Base-by-base conservation (phyloP, 2,797 vertebrate genomes). In the Paratrypauchen microcephalus region DNA sequence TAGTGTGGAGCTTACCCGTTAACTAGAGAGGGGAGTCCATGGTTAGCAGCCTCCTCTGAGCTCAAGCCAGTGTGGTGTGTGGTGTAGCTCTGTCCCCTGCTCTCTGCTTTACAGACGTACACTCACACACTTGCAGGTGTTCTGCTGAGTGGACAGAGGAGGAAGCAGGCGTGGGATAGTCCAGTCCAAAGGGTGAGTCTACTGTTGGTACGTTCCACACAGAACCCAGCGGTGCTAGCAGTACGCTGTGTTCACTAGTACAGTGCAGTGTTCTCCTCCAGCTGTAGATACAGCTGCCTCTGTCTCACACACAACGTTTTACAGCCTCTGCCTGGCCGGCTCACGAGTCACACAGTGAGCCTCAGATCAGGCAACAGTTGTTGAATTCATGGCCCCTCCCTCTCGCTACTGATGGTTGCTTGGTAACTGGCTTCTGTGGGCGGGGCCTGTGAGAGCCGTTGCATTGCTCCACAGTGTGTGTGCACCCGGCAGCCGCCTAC, bases 301-400 rank as follows among this genome's bases (percentile, higher is more conserved):
- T 73, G 56, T 54, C 32, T 39, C 60, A 61, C 69, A 36, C 54
- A 61, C 28, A 52, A 30, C 41, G 55, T 67, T 68, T 57, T 63
- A 32, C 72, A 72, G 72, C 36, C 79, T 68, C 68, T 78, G 75
- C 70, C 65, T 80, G 71, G 52, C 87, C 81, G 79, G 84, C 78
- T 83, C 89, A 88, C 57, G 78, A 74, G 84, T 83, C 88, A 84
- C 83, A 87, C 84, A 82, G 61, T 71, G 64, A 79, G 80, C 81
- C 83, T 76, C 79, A 67, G 85, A 86, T 87, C 87, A 81, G 90
- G 88, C 90, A 92, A 93, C 91, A 92, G 88, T 92, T 91, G 89
- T 88, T 88, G 88, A 83, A 87, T 86, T 82, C 76, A 83, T 41
- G 69, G 87, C 79, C 79, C 83, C 89, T 79, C 90, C 90, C 72